Conservation (phyloP, 1,140 invertebrate genomes). For the Drosophila lacertosa region DNA sequence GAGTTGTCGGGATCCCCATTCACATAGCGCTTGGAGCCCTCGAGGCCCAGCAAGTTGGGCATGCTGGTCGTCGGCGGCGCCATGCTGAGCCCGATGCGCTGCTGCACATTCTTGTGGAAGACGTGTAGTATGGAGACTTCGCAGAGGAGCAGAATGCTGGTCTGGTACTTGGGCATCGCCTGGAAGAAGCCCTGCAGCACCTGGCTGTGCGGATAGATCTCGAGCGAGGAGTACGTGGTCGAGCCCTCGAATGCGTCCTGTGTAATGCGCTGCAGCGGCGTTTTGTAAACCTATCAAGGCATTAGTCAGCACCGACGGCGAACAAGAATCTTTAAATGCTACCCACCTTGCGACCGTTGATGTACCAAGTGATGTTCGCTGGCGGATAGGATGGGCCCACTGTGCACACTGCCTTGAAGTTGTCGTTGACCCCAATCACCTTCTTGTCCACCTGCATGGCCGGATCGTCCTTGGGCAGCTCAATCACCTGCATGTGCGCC, state of each 20-base stretch:
- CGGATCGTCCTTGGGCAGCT: conserved; percentile 82
- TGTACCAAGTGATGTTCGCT: conserved; percentile 89
- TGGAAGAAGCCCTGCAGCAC: conserved; percentile 81
- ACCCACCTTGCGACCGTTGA: conserved; percentile 88
- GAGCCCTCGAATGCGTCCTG: conserved; percentile 79
- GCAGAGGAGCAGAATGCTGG: conserved; percentile 73
- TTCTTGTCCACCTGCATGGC: conserved; percentile 82
- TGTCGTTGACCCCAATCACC: conserved; percentile 74
- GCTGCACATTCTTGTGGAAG: conserved; percentile 80
- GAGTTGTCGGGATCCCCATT: conserved; percentile 84
- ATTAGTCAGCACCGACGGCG: conserved; percentile 10
- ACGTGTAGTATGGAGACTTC: conserved; percentile 81
- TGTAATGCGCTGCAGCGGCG: conserved; percentile 77
- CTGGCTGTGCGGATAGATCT: conserved; percentile 78
- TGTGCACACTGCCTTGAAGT: conserved; percentile 85
- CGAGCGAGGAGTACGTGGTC: conserved; percentile 73
- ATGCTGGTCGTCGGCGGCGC: conserved; percentile 78
- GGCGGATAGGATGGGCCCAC: conserved; percentile 87
- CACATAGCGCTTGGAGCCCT: conserved; percentile 76
- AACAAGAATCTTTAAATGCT: neutral
- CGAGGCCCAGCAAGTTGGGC: conserved; percentile 80
- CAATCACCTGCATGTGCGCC: conserved; percentile 88
- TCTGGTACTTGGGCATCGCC: conserved; percentile 76
- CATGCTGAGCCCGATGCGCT: conserved; percentile 68
- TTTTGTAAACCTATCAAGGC: conserved; percentile 68